Evolutionary conservation across 2,888 invertebrate species (phyloP).

Genomic region (Unio delphinus): DNA sequence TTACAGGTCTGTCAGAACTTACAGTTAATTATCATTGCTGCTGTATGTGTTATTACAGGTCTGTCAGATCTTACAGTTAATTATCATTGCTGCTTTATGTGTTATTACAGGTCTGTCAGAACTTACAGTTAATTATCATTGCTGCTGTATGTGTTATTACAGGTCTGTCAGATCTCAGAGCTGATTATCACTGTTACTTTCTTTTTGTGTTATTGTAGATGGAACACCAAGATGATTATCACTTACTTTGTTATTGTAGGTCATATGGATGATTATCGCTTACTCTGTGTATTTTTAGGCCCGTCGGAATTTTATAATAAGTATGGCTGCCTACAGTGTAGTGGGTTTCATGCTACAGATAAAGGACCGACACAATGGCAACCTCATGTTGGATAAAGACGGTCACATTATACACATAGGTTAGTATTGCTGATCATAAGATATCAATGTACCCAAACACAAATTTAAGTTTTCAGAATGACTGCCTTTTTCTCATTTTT

Average conservation of each 20-base stretch:
- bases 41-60: constrained; percentile 76
- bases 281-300: constrained; percentile 76
- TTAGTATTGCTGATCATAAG: constrained; percentile 68
- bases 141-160: too few relatives aligned
- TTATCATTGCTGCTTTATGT: too few relatives aligned
- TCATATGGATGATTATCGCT: constrained; percentile 81
- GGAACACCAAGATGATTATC: constrained; percentile 75
- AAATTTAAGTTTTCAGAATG: too few relatives aligned
- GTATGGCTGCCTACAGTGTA: constrained; percentile 99
- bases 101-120: too few relatives aligned
- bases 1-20: constrained; percentile 86
- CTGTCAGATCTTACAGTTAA: constrained; percentile 90
- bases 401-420: constrained; percentile 99
- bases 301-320: constrained; percentile 94
- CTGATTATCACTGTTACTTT: not conserved
- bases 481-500: too few relatives aligned
- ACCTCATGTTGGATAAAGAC: constrained; percentile 97
- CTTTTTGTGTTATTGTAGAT: constrained; percentile 76
- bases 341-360: constrained; percentile 97
- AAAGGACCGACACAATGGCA: constrained; percentile 99
- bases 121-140: not conserved
- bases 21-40: not conserved
- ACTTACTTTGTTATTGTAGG: constrained; percentile 74
- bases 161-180: too few relatives aligned
- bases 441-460: too few relatives aligned